Base-by-base conservation (phyloP, 2,888 invertebrate genomes). In the Oxystoma pomonae region DNA sequence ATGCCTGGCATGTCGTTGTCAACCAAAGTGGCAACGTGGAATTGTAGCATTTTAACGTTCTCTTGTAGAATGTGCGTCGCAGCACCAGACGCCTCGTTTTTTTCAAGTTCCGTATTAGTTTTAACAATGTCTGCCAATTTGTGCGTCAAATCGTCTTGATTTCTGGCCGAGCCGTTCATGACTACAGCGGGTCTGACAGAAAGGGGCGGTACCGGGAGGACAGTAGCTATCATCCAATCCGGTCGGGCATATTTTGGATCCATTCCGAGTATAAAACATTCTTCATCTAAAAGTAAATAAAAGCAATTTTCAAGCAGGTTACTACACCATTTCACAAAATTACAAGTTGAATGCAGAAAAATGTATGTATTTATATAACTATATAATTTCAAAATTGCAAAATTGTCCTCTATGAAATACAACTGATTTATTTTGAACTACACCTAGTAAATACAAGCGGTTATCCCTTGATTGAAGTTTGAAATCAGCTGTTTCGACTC, bases 1-100 rank as follows among this genome's bases (percentile, higher is more conserved):
- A 98, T 89, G 0, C 98, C 98, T 52, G 99, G 99, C 90, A 98
- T 95, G 74, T 98, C 98, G 81, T 99, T 99, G 77, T 99, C 99
- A 1, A 96, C 92, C 69, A 99, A 85, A 1, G 99, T 99, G 0
- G 98, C 97, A 1, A 98, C 98, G 79, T 99, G 99, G 77, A 95
- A 99, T 80, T 99, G 99, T 68, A 99, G 80, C 91, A 98, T 92
- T 81, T 96, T 95, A 1, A 96, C 94, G 78, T 99, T 98, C 80
- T 99, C 99, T 20, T 90, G 86, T 50, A 99, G 90, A 1, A 99
- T 96, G 78, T 99, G 99, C 18, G 98, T 94, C 0, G 99, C 98
- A 2, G 96, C 98, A 35, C 99, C 99, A 20, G 94, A 91, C 69
- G 94, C 90, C 80, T 99, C 99, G 80, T 99, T 98, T 71, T 94